These are phyloP conservation scores for Toxostoma redivivum DNA, from an alignment of 2,113 vertebrate genomes.

Conservation along the genomic window DNA sequence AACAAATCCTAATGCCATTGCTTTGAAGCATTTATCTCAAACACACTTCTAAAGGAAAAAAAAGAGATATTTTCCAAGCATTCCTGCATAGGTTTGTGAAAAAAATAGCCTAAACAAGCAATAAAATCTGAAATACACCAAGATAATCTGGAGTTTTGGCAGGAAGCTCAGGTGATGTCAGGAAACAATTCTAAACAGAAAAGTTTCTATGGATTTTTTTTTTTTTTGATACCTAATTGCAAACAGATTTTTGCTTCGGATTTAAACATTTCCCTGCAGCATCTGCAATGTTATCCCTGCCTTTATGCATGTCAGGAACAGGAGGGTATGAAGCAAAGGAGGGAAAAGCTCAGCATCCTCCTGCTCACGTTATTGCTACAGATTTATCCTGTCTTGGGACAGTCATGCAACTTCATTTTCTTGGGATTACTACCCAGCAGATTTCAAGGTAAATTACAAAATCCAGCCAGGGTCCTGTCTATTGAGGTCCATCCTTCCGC, in stretches of 20 bases:
- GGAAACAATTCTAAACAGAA: conserved; percentile 43
- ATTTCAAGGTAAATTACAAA: neutral
- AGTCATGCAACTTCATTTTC: neutral
- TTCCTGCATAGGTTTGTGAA: neutral
- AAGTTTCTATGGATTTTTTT: conserved; percentile 25
- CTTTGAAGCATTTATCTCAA: neutral
- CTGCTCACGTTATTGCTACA: accelerated
- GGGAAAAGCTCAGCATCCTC: neutral
- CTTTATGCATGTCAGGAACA: neutral
- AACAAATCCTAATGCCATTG: neutral
- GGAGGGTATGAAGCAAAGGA: neutral
- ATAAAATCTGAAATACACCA: neutral
- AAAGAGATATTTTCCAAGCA: neutral
- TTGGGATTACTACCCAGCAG: neutral
- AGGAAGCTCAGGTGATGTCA: neutral
- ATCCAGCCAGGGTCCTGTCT: neutral
- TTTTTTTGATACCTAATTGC: neutral
- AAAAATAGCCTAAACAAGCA: neutral
- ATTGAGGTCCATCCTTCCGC: accelerated
- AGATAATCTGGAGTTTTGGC: neutral
- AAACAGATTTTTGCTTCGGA: neutral
- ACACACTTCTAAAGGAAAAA: neutral
- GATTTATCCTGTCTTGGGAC: neutral
- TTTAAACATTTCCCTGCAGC: neutral
- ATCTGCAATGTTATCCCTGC: neutral